These are phyloP conservation scores for Scolopax bukidnonensis DNA, from an alignment of 2,797 vertebrate species.

Conservation along the genomic window DNA sequence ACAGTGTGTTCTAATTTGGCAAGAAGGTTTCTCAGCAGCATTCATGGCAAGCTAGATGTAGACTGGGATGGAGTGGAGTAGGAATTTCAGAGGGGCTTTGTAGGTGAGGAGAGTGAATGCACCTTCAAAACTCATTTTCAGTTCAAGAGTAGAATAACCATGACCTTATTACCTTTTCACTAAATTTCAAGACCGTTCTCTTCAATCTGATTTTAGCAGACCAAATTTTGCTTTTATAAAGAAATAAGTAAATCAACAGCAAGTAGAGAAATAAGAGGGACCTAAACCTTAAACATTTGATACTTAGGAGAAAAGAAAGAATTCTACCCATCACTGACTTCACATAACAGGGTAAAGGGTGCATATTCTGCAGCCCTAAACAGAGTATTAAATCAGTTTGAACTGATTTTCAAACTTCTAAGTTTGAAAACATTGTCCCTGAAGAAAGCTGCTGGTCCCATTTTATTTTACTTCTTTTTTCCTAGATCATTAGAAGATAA, in stretches of 20 bases:
- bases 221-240: not conserved
- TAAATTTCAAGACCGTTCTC: not conserved
- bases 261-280: not conserved
- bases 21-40: not conserved
- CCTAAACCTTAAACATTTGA: not conserved
- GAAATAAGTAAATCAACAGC: not conserved
- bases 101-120: not conserved
- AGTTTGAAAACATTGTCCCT: not conserved
- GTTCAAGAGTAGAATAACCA: not conserved
- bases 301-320: not conserved
- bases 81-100: not conserved
- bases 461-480: not conserved
- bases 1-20: not conserved
- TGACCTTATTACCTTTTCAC: not conserved
- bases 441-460: not conserved
- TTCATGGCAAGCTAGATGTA: not conserved
- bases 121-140: not conserved
- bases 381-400: not conserved
- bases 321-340: not conserved
- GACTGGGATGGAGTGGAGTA: not conserved
- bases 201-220: not conserved
- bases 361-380: not conserved
- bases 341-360: not conserved
- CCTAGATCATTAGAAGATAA: not conserved
- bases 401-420: no score